These are phyloP conservation scores for Crocodylus rhombifer DNA, from an alignment of 2,797 vertebrate genomes.

Conservation along the genomic window DNA sequence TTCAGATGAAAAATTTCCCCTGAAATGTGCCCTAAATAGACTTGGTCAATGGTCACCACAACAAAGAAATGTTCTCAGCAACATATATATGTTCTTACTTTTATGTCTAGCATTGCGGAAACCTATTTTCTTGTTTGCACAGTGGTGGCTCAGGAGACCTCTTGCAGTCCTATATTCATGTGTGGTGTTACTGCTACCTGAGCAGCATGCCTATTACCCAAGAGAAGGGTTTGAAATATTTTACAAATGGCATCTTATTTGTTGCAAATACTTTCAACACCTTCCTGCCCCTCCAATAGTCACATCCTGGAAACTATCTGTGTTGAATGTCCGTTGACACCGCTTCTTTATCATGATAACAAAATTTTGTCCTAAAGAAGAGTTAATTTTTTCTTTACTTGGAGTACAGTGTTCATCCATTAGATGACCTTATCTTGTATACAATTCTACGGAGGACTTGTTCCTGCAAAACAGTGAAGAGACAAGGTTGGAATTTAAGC, in stretches of 20 bases:
- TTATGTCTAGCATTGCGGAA: background rate
- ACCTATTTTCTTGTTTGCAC: background rate
- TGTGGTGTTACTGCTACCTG: background rate
- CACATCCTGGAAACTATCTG: background rate
- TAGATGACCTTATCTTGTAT: background rate
- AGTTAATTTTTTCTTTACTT: background rate
- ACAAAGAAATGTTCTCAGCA: background rate
- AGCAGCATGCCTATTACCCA: background rate
- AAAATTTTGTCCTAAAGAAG: background rate
- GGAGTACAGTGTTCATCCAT: background rate
- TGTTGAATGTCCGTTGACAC: background rate
- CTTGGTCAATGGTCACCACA: background rate
- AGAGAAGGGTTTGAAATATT: background rate
- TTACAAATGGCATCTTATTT: background rate
- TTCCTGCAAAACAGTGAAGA: accelerated
- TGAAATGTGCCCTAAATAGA: background rate
- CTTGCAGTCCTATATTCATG: no score
- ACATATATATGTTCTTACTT: no score
- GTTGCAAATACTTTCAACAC: background rate
- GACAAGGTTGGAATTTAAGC: background rate
- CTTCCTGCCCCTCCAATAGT: background rate
- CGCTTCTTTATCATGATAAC: background rate
- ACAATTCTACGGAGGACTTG: background rate
- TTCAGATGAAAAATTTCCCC: background rate
- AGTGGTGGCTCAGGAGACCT: background rate